Evolutionary conservation across 2,888 invertebrate genomes (phyloP), one percentile per base, ranked within the genome.

Genomic region (Cryptocephalus moraei): DNA sequence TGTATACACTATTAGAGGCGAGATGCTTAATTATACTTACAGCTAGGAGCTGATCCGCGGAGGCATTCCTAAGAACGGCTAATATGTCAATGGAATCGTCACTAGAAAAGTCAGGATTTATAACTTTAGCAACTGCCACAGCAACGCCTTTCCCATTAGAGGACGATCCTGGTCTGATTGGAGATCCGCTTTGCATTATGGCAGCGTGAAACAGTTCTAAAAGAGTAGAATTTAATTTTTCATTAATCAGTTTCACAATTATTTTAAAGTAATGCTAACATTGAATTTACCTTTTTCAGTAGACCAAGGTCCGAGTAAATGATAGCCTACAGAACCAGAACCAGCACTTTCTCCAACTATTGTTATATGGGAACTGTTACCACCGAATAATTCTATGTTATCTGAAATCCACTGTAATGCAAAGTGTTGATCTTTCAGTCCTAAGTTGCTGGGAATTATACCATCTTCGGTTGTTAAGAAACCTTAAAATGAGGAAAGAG

Each of bases 141-240:
- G 50, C 47, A 9, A 8, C 33, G 12, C 42, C 33, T 10, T 34
- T 52, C 9, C 44, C 41, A 12, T 45, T 38, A 11, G 8, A 49
- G 14, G 12, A 13, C 31, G 32, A 39, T 22, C 22, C 22, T 22
- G 22, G 22, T 6, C 22, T 14, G 1, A 50, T 4, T 13, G 49
- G 44, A 14, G 49, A 41, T 10, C 53, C 53, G 39, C 53, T 53
- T 46, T 53, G 44, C 36, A 53, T 41, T 13, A 53, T 49, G 12
- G 43, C 53, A 8, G 41, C 50, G 10, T 46, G 46, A 9, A 53
- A 51, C 10, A 51, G 13, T 10, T 46, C 53, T 53, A 39, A 14
- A 45, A 49, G 12, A 36, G 10, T 13, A 32, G 14, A 43, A 33
- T n/a, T 4, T 22, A 2, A 22, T 22, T 22, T 4, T 22, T 22